These are phyloP conservation scores for Scolanthus callimorphus DNA, from an alignment of 92 coral and sea anemone genomes.

Conservation along the genomic window DNA sequence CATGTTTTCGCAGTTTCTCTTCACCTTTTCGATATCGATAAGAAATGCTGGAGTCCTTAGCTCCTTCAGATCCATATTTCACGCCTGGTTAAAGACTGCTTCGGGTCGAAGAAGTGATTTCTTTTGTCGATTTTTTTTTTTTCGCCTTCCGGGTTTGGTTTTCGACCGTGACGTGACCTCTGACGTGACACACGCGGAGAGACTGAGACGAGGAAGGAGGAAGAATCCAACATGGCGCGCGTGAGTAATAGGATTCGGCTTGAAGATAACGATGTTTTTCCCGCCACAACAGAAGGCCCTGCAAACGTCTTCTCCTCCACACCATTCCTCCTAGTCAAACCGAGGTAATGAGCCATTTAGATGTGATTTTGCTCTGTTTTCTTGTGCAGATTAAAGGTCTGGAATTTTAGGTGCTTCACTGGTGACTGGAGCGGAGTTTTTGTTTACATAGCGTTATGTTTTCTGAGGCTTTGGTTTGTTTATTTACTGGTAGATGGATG, in stretches of 20 bases:
- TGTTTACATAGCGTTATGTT: not conserved
- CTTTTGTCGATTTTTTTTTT: too few species aligned
- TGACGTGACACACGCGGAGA: too few species aligned
- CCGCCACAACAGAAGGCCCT: slow-evolving; percentile 95
- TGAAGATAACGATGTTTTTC: slow-evolving; percentile 78
- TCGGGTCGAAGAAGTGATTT: too few species aligned
- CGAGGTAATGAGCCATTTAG: too few species aligned
- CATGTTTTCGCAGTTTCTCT: slow-evolving; percentile 79
- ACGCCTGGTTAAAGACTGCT: too few species aligned
- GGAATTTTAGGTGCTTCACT: slow-evolving; percentile 8
- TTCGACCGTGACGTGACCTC: too few species aligned
- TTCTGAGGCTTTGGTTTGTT: not conserved
- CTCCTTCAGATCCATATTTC: slow-evolving; percentile 32
- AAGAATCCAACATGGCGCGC: slow-evolving; percentile 80
- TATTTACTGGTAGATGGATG: slow-evolving; percentile 65
- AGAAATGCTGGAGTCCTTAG: slow-evolving; percentile 81
- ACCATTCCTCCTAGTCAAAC: slow-evolving; percentile 80
- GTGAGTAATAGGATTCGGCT: slow-evolving; percentile 66
- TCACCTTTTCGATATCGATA: slow-evolving; percentile 56
- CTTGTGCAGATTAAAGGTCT: too few species aligned
- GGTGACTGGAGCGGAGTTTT: not conserved
- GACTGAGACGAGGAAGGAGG: too few species aligned
- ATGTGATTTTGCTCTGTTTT: too few species aligned
- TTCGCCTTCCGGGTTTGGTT: too few species aligned
- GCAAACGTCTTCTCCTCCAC: slow-evolving; percentile 95